phyloP scores from a whole-genome alignment of 2,797 vertebrate species.

The Dryobates pubescens region DNA sequence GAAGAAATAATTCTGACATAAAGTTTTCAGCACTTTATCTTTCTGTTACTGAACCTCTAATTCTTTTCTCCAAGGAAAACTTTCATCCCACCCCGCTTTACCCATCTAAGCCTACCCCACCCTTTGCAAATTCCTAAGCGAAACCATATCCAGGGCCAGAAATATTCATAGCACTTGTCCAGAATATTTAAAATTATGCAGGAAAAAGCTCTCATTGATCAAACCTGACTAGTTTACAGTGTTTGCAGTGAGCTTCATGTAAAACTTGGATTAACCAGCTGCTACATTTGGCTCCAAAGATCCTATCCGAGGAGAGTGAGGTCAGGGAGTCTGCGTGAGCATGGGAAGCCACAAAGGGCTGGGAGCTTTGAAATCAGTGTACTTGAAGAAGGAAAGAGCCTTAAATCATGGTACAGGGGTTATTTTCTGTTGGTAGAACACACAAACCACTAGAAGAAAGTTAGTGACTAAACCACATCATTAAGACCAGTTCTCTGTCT shows the following conservation, averaged over 20 bases:
- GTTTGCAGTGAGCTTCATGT: constrained; percentile 48
- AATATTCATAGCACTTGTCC: constrained; percentile 37
- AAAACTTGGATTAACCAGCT: constrained; percentile 68
- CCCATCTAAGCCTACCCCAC: background rate
- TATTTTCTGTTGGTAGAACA: background rate
- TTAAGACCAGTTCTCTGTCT: background rate
- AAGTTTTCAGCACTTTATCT: background rate
- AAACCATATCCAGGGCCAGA: constrained; percentile 44
- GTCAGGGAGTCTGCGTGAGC: constrained; percentile 9
- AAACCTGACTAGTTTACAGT: constrained; percentile 61
- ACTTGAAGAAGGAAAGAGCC: background rate
- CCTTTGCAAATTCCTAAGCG: constrained; percentile 53
- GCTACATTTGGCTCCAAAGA: constrained; percentile 50
- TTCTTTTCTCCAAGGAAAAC: constrained; percentile 1
- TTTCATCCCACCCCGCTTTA: background rate
- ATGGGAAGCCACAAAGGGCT: background rate
- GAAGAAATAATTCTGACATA: background rate
- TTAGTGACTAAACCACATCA: background rate
- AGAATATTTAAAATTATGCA: constrained; percentile 55
- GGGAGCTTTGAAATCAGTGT: background rate
- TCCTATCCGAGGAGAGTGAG: background rate
- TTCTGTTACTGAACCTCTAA: constrained; percentile 17
- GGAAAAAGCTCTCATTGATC: constrained; percentile 46
- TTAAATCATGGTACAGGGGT: background rate
- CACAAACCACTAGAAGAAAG: background rate